Evolutionary conservation across 1,140 invertebrate genomes (phyloP), one percentile per base, ranked within the genome.

Genomic region (Eriosoma lanigerum): DNA sequence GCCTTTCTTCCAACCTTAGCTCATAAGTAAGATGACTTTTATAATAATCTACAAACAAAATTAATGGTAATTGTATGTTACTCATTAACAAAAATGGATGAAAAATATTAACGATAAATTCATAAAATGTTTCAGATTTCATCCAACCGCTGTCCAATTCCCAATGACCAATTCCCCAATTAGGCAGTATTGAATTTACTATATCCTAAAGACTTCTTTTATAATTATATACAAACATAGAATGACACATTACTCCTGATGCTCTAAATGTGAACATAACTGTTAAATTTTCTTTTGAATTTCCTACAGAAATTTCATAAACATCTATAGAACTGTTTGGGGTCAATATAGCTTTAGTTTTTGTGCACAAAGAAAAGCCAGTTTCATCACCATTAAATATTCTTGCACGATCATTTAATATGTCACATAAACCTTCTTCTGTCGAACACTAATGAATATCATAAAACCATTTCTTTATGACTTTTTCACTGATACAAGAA

Each of bases 121-220:
- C 84, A 81, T 84, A 87, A 82, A 87, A 87, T 24, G 82, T 75
- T 83, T 84, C 83, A 26, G 46, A 83, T 52, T 75, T 86, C 85
- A 86, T 87, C 86, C 86, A 87, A 10, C 86, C 85, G 21, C 81
- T 85, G 26, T 86, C 84, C 15, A 84, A n/a, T n/a, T n/a, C n/a
- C n/a, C n/a, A 83, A 26, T 81, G 80, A 8, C 86, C 86, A 58
- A 85, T 68, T 70, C 82, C 84, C 85, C 85, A 87, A 29, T 82
- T 62, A 60, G 58, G 6, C 73, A 85, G 85, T n/a, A 84, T 70
- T 66, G 81, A 84, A 24, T 81, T 48, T 73, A 80, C 81, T 46
- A 86, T 83, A 56, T 84, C 81, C 60, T 56, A 26, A n/a, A 86
- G 84, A 17, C 85, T 66, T 24, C 85, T 82, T 82, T 85, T 81